These are phyloP conservation scores for Himantopus leucocephalus DNA, from an alignment of 2,113 vertebrate species.

Conservation along the genomic window DNA sequence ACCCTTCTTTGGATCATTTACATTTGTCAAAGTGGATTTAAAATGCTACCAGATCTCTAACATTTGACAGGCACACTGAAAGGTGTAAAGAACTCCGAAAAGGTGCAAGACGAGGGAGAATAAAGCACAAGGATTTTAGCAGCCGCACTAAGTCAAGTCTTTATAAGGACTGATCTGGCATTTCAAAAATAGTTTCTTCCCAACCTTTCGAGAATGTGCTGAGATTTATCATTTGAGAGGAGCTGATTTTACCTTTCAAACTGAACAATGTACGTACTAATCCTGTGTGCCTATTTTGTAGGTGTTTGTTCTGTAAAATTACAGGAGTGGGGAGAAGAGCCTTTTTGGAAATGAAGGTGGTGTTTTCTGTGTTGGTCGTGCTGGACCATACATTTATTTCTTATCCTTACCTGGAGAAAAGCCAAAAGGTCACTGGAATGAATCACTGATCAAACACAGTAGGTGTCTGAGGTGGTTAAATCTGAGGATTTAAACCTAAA, in stretches of 20 bases:
- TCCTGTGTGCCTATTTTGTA: neutral
- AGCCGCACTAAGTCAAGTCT: neutral
- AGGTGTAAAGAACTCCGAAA: conserved; percentile 57
- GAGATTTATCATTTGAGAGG: conserved; percentile 21
- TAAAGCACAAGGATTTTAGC: conserved; percentile 48
- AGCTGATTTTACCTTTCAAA: conserved; percentile 54
- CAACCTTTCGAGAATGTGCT: conserved; percentile 15
- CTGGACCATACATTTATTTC: neutral
- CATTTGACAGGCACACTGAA: conserved; percentile 44
- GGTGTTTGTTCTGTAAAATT: neutral
- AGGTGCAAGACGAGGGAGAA: conserved; percentile 58
- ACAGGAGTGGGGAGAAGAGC: neutral
- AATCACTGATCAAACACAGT: neutral
- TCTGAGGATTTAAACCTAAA: neutral
- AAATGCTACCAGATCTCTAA: conserved; percentile 46
- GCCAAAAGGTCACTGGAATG: neutral
- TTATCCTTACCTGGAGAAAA: neutral
- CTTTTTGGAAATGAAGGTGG: neutral
- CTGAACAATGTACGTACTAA: neutral
- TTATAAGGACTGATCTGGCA: conserved; percentile 50
- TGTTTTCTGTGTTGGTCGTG: neutral
- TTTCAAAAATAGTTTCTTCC: conserved; percentile 62
- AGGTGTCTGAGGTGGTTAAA: neutral
- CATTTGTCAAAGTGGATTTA: conserved; percentile 32
- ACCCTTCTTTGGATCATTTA: conserved; percentile 19